These are phyloP conservation scores for Strigamia transsilvanica DNA, from an alignment of 2,888 invertebrate genomes.

Conservation along the genomic window DNA sequence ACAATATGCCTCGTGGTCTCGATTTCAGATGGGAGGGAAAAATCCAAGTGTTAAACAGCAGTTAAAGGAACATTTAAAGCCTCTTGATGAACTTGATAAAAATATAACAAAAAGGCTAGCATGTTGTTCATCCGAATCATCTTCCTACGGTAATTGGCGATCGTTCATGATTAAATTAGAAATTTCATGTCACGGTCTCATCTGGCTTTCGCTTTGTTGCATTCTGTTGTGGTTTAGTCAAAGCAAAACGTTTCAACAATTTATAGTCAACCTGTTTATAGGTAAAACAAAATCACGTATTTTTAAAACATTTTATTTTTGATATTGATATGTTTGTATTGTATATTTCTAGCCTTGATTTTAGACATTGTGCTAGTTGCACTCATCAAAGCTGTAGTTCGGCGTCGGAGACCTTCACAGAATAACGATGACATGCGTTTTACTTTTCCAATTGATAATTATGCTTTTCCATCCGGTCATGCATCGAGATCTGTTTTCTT, in stretches of 20 bases:
- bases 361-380: slow-evolving; percentile 82
- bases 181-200: slow-evolving; percentile 86
- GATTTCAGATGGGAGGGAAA: background rate
- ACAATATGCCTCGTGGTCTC: background rate
- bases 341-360: slow-evolving; percentile 74
- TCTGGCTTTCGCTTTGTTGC: slow-evolving; percentile 82
- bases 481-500: slow-evolving; percentile 83
- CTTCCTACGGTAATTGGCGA: slow-evolving; percentile 56
- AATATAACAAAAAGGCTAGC: slow-evolving; percentile 44
- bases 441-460: slow-evolving; percentile 83
- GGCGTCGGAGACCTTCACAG: slow-evolving; percentile 78
- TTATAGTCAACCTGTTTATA: slow-evolving; percentile 85
- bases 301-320: background rate
- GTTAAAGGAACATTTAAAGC: background rate
- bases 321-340: slow-evolving; percentile 53
- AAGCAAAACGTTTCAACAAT: slow-evolving; percentile 74
- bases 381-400: slow-evolving; percentile 77
- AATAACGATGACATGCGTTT: slow-evolving; percentile 74
- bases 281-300: slow-evolving; percentile 68
- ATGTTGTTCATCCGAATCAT: slow-evolving; percentile 50
- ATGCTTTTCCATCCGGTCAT: slow-evolving; percentile 94
- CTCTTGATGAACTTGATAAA: slow-evolving; percentile 51
- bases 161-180: slow-evolving; percentile 68
- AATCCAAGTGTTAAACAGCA: background rate
- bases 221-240: slow-evolving; percentile 80